Evolutionary conservation across 2,888 invertebrate species (phyloP), one percentile per base, ranked within the genome.

Genomic region (Scotopteryx bipunctaria): DNA sequence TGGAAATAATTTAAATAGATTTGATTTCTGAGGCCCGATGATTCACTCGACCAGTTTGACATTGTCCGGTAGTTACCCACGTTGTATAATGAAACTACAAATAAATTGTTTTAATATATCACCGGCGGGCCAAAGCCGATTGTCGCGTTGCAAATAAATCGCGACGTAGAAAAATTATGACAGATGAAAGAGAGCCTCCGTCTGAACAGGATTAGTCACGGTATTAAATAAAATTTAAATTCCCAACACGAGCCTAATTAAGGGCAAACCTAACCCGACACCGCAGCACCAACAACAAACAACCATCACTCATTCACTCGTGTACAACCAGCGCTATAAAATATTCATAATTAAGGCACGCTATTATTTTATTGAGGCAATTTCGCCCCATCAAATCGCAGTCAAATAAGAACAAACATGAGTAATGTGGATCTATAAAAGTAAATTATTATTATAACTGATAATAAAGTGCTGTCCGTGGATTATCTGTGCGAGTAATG

Each of bases 141-240:
- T 83, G 83, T 84, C 78, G 83, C 79, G 65, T 77, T 78, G 86
- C 87, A 72, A 80, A 87, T 81, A 81, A 84, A 82, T 81, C 78
- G 86, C 83, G 87, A 89, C 89, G 84, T 87, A 86, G 87, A 89
- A 89, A 86, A 90, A 90, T 88, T 87, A 89, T 88, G 89, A 89
- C 83, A 88, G 82, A 90, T 89, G 79, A 69, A 76, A 79, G 38
- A 69, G 66, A 76, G 72, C 69, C 73, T 72, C 65, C 71, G 63
- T 69, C 69, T 67, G 72, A 73, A 67, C 63, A 66, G 62, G 64
- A 86, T 90, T 86, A 81, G 83, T 88, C 82, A 88, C 67, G 81
- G 85, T 48, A 83, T 85, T 84, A 81, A 81, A 84, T 83, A 81
- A 78, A 80, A 84, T 81, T 73, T 76, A 74, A 80, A 82, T 76